These are phyloP conservation scores for Rhamnusium bicolor DNA, from an alignment of 2,888 invertebrate species.

Conservation along the genomic window DNA sequence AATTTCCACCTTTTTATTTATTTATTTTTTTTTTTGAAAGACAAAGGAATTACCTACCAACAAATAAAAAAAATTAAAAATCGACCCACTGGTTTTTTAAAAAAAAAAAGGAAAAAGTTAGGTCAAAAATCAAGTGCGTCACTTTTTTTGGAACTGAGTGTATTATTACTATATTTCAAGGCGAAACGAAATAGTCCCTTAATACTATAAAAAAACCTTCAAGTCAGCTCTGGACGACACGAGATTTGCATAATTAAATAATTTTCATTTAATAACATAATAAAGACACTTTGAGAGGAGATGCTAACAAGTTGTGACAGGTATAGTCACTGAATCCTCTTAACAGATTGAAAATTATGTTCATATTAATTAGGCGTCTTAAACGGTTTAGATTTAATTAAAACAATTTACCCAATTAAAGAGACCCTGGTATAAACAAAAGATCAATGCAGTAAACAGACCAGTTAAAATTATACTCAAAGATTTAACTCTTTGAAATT, in stretches of 20 bases:
- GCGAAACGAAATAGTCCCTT: too few species aligned
- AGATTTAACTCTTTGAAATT: not conserved
- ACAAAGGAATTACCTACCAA: too few species aligned
- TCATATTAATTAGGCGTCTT: constrained; percentile 15
- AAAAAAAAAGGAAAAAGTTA: too few species aligned
- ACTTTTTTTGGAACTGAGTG: too few species aligned
- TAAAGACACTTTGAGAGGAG: not conserved
- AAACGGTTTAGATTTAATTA: constrained; percentile 25
- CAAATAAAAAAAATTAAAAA: too few species aligned
- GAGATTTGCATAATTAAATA: not conserved
- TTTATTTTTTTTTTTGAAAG: too few species aligned
- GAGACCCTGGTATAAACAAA: constrained; percentile 9
- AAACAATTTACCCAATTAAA: constrained; percentile 12
- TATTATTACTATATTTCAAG: too few species aligned
- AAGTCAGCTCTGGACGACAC: not conserved
- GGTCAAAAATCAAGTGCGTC: too few species aligned
- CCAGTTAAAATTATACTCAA: constrained; percentile 1
- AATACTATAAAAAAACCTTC: not conserved
- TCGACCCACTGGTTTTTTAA: too few species aligned
- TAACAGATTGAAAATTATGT: constrained; percentile 21
- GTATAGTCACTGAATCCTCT: constrained; percentile 1
- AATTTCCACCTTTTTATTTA: too few species aligned
- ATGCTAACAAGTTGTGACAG: not conserved
- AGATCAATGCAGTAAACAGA: constrained; percentile 4
- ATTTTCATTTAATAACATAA: not conserved